These are phyloP conservation scores for Cryptoprocta ferox DNA, from an alignment of 2,797 vertebrate species.

Conservation along the genomic window DNA sequence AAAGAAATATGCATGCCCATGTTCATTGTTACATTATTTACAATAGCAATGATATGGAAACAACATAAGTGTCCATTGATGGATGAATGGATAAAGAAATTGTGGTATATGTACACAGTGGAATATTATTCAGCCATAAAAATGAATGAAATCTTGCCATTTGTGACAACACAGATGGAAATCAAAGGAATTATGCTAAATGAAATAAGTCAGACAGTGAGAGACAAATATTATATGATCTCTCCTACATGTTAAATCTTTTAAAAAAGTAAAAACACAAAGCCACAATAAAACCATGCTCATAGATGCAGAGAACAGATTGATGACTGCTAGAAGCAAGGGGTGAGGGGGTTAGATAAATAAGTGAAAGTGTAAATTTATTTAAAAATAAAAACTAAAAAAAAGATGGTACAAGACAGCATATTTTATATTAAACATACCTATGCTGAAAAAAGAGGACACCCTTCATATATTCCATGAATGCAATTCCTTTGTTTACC, in stretches of 20 bases:
- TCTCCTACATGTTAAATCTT: background rate
- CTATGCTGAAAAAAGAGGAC: background rate
- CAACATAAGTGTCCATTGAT: background rate
- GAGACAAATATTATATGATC: background rate
- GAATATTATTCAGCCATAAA: background rate
- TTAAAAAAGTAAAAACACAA: background rate
- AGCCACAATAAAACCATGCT: background rate
- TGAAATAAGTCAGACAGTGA: background rate
- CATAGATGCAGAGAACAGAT: background rate
- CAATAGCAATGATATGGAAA: background rate
- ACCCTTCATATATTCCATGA: background rate
- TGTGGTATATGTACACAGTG: background rate
- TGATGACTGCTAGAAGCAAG: background rate
- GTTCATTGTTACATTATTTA: background rate
- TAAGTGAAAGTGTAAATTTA: background rate
- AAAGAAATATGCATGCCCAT: background rate
- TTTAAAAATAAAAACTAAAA: background rate
- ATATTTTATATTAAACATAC: background rate
- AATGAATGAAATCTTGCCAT: background rate
- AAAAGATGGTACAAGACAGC: background rate
- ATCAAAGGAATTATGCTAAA: background rate
- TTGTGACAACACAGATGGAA: background rate
- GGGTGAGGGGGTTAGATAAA: background rate
- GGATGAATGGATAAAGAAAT: background rate
- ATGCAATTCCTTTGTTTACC: background rate